Conservation (phyloP, 2,113 vertebrate genomes). For the Recurvirostra avosetta region DNA sequence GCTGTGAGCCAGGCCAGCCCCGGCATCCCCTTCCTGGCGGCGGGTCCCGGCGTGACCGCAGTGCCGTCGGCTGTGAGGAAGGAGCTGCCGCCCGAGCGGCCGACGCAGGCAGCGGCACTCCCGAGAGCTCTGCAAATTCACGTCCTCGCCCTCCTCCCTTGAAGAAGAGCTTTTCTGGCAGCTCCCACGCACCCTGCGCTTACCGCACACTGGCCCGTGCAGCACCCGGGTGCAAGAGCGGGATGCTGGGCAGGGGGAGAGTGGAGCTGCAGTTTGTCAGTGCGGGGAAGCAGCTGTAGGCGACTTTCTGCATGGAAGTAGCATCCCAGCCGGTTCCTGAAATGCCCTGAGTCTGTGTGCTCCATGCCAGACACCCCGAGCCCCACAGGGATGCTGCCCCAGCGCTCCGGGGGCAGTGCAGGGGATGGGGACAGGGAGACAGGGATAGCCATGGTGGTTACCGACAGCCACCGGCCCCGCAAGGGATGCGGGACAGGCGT, state of each 20-base stretch:
- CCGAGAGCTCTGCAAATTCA: background rate
- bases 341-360: rapidly evolving
- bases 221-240: rapidly evolving
- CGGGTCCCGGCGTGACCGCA: rapidly evolving
- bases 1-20: background rate
- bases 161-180: background rate
- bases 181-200: background rate
- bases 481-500: rapidly evolving
- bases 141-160: background rate
- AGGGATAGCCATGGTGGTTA: background rate
- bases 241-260: background rate
- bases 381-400: background rate
- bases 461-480: rapidly evolving
- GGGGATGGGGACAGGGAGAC: background rate
- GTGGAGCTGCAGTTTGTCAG: rapidly evolving
- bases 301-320: background rate
- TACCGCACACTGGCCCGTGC: background rate
- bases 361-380: rapidly evolving
- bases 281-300: background rate
- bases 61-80: background rate
- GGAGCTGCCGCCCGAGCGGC: background rate
- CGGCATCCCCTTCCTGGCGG: background rate
- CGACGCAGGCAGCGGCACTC: background rate
- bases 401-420: rapidly evolving
- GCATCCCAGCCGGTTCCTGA: background rate